These are phyloP conservation scores for Masticophis lateralis DNA, from an alignment of 2,797 vertebrate genomes.

Conservation along the genomic window DNA sequence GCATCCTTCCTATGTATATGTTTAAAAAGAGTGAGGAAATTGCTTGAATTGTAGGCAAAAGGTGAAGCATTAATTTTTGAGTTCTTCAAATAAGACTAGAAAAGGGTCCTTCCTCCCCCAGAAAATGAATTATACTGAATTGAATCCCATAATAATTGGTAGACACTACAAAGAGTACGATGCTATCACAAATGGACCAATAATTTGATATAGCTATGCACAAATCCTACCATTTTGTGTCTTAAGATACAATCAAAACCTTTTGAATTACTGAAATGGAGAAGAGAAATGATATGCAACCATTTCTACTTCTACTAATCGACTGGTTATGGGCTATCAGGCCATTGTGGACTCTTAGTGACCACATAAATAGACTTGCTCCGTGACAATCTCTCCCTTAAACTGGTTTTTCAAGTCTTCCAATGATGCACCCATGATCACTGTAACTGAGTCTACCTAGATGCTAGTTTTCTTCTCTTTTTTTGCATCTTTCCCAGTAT, in stretches of 20 bases:
- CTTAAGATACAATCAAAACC: background rate
- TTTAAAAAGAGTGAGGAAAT: background rate
- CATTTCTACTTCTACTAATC: background rate
- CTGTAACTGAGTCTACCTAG: background rate
- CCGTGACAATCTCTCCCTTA: background rate
- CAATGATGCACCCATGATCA: background rate
- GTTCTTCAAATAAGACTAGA: background rate
- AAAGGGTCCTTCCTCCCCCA: background rate
- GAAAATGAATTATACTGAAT: background rate
- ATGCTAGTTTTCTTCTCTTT: background rate
- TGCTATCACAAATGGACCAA: background rate
- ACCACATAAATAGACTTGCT: background rate
- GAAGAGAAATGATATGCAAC: background rate
- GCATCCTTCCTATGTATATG: background rate
- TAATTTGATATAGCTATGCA: background rate
- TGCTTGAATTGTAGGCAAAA: background rate
- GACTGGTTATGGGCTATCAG: background rate
- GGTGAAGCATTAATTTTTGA: background rate
- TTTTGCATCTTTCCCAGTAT: background rate
- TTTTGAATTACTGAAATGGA: background rate
- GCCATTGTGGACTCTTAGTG: background rate
- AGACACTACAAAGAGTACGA: background rate
- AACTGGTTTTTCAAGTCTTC: background rate
- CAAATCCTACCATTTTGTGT: background rate
- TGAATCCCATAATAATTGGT: background rate